Evolutionary conservation across 2,888 invertebrate genomes (phyloP).

Genomic region (Brenthis hecate): DNA sequence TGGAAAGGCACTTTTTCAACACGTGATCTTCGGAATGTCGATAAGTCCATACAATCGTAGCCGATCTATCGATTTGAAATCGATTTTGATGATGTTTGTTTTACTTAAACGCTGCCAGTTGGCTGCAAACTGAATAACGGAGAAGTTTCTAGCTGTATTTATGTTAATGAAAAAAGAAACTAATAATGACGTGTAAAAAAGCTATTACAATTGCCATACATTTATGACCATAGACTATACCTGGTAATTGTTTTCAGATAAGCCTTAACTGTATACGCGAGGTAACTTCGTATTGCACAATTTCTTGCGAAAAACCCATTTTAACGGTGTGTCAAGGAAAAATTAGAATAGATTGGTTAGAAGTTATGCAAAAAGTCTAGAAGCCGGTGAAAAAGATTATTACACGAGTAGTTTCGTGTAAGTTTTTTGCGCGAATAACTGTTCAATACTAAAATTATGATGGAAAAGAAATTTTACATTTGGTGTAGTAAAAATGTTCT

Average conservation of each 20-base stretch:
- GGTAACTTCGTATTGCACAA: slow-evolving; percentile 23
- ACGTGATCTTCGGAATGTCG: no score
- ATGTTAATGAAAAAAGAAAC: no score
- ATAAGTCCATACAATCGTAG: no score
- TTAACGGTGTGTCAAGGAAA: slow-evolving; percentile 43
- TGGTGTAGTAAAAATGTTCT: not conserved
- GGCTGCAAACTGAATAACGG: no score
- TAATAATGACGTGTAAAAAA: not conserved
- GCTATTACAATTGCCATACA: not conserved
- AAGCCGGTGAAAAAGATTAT: slow-evolving; percentile 34
- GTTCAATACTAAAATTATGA: slow-evolving; percentile 3
- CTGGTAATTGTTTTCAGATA: slow-evolving; percentile 13
- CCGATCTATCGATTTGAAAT: no score
- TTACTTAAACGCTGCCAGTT: no score
- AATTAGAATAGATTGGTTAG: slow-evolving; percentile 37
- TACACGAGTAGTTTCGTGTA: slow-evolving; percentile 28
- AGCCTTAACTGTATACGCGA: slow-evolving; percentile 4
- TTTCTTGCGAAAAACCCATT: slow-evolving; percentile 34
- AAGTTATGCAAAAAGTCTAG: slow-evolving; percentile 37
- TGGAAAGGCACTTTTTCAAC: no score
- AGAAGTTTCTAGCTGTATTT: no score
- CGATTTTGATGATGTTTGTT: no score
- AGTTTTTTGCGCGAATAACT: slow-evolving; percentile 17
- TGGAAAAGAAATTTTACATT: not conserved
- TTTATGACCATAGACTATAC: not conserved